phyloP scores from a whole-genome alignment of 2,113 vertebrate genomes.

The Astur gentilis region DNA sequence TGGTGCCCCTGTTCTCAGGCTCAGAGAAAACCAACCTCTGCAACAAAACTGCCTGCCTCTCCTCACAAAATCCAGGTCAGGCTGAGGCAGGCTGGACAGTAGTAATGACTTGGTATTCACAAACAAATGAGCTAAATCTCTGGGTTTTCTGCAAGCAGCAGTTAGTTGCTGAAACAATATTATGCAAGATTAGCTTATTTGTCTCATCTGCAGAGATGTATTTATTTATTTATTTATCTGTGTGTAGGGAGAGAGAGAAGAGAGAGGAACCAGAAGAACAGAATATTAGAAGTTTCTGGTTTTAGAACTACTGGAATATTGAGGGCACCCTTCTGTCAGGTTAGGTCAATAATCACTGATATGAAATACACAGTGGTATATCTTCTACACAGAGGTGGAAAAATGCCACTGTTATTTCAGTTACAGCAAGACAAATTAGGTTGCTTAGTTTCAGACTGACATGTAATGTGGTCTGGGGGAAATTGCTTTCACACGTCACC shows the following conservation, averaged over 20 bases:
- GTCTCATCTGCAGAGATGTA: background rate
- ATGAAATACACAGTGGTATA: background rate
- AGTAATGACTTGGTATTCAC: background rate
- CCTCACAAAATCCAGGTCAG: background rate
- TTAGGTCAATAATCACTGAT: background rate
- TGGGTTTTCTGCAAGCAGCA: background rate
- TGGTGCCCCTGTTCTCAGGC: background rate
- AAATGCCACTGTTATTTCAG: background rate
- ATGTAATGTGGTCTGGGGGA: background rate
- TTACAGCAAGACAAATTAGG: background rate
- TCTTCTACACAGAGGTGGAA: background rate
- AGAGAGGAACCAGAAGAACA: background rate
- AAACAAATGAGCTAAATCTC: background rate
- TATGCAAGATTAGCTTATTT: background rate
- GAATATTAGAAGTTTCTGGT: background rate
- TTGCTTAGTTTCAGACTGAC: background rate
- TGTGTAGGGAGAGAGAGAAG: background rate
- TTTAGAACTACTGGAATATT: background rate
- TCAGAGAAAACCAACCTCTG: background rate
- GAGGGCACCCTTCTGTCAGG: background rate
- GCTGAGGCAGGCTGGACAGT: background rate
- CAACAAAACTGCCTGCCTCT: background rate
- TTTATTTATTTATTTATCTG: background rate
- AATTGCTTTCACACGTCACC: constrained; percentile 17
- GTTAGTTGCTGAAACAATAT: background rate